phyloP scores from a whole-genome alignment of 2,888 invertebrate genomes.

The Pandemis heparana region DNA sequence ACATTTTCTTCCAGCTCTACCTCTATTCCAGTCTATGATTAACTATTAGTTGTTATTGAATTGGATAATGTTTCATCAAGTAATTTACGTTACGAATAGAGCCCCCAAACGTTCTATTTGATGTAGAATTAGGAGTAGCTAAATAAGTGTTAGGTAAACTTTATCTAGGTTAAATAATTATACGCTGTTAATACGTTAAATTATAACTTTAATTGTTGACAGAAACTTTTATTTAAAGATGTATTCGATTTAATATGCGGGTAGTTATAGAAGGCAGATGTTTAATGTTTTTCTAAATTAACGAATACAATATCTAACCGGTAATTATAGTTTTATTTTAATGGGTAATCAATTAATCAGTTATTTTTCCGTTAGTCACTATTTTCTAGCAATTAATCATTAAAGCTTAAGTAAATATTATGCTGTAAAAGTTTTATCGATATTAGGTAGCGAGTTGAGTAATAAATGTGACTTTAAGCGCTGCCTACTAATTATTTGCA shows the following conservation, averaged over 20 bases:
- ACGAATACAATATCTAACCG: neutral
- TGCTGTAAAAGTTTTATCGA: conserved; percentile 61
- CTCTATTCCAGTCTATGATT: conserved; percentile 34
- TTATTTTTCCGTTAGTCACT: conserved; percentile 45
- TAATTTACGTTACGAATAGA: conserved; percentile 55
- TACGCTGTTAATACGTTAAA: conserved; percentile 56
- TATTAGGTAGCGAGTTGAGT: conserved; percentile 64
- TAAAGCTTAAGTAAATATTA: conserved; percentile 56
- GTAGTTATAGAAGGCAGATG: neutral
- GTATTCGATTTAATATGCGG: conserved; percentile 16
- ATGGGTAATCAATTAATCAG: conserved; percentile 3
- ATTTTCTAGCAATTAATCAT: conserved; percentile 49
- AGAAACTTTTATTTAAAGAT: conserved; percentile 24
- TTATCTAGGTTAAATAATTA: conserved; percentile 55
- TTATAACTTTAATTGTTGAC: conserved; percentile 36
- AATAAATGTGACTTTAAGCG: conserved; percentile 83
- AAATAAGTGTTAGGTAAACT: conserved; percentile 75
- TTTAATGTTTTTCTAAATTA: conserved; percentile 12
- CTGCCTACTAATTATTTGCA: conserved; percentile 40
- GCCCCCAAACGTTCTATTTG: conserved; percentile 73
- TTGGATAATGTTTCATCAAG: conserved; percentile 26
- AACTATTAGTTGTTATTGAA: conserved; percentile 13
- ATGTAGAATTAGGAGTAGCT: conserved; percentile 70
- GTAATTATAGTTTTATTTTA: conserved; percentile 15
- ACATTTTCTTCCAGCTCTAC: conserved; percentile 53